Percentiles rank a stretch among this genome's conserved stretches.
These are phyloP conservation scores for Mugil cephalus DNA, from an alignment of 2,113 vertebrate species.

Conservation along the genomic window DNA sequence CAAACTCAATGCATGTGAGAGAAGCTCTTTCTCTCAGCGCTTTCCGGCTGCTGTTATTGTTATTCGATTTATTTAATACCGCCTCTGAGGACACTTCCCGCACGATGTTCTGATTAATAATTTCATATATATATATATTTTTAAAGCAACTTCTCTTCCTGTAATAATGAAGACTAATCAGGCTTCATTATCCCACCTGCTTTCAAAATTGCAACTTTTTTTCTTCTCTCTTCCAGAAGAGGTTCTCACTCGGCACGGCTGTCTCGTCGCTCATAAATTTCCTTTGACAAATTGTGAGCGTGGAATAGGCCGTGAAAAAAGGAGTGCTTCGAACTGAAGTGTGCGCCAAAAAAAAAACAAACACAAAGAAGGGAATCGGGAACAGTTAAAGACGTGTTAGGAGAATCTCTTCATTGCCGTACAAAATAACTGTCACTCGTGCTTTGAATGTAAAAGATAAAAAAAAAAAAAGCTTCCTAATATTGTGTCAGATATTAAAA, in stretches of 20 bases:
- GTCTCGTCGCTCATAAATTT: slow-evolving; percentile 11
- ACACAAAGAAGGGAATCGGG: not conserved
- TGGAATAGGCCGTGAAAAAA: slow-evolving; percentile 4
- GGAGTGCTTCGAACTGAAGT: not conserved
- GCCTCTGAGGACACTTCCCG: slow-evolving; percentile 5
- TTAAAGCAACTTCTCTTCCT: slow-evolving; percentile 20
- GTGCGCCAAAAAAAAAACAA: not conserved
- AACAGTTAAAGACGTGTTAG: not conserved
- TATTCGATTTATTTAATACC: slow-evolving; percentile 24
- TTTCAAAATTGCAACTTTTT: slow-evolving; percentile 20
- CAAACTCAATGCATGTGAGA: not conserved
- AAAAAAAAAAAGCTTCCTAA: not conserved
- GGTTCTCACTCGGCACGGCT: slow-evolving; percentile 8
- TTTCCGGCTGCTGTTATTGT: slow-evolving; percentile 5
- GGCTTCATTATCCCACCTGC: slow-evolving; percentile 11
- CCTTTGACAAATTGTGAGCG: slow-evolving; percentile 7
- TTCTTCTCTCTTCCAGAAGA: not conserved
- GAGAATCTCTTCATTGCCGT: too few relatives aligned
- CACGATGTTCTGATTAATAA: slow-evolving; percentile 13
- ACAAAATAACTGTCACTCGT: not conserved
- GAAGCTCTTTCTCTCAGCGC: not conserved
- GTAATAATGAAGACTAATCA: slow-evolving; percentile 36
- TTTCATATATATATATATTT: slow-evolving; percentile 11
- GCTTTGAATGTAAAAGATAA: not conserved
- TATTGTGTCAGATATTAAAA: not conserved